Base-by-base conservation (phyloP, 2,113 vertebrate genomes). In the Megaceryle torquata region DNA sequence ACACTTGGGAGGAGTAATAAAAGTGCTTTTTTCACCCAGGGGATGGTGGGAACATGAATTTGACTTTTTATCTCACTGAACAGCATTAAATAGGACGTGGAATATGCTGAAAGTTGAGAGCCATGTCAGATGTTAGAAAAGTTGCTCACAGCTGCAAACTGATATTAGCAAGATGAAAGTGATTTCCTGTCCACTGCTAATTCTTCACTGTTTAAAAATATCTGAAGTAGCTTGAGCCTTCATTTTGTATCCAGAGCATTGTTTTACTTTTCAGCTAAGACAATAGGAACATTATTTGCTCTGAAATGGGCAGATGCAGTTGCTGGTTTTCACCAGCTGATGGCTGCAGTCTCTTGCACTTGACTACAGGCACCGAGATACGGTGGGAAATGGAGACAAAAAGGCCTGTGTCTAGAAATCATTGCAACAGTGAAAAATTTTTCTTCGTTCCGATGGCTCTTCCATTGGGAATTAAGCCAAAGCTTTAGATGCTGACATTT, bases 301-400 rank as follows among this genome's bases (percentile, higher is more conserved):
- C 39, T 80, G 76, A 57, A 88, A 28, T n/a, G 14, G 33, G 26
- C 54, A 69, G 57, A 15, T 96, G 96, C 82, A 89, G 67, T 97
- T 97, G 81, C 86, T 12, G 0, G 1, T 88, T 86, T 86, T 72
- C 39, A 88, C 97, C 98, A 97, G 94, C 56, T 96, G 97, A 77
- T 97, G 98, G 97, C 97, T 39, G 70, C 75, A 82, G 39, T 48
- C 33, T n/a, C 75, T 88, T 86, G 41, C 2, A 3, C 13, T n/a
- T 94, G 46, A 72, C 11, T 93, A 10, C 57, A 64, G 75, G 11
- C 44, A 7, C 20, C 20, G 61, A 53, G 28, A 28, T 9, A 0
- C 2, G 8, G 28, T 57, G 65, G 48, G 43, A 76, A 88, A 91
- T 74, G 20, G 69, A 90, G 61, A 33, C 35, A 53, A 79, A 7